phyloP scores from a whole-genome alignment of 2,888 invertebrate genomes.

The Nemapogon koenigi region DNA sequence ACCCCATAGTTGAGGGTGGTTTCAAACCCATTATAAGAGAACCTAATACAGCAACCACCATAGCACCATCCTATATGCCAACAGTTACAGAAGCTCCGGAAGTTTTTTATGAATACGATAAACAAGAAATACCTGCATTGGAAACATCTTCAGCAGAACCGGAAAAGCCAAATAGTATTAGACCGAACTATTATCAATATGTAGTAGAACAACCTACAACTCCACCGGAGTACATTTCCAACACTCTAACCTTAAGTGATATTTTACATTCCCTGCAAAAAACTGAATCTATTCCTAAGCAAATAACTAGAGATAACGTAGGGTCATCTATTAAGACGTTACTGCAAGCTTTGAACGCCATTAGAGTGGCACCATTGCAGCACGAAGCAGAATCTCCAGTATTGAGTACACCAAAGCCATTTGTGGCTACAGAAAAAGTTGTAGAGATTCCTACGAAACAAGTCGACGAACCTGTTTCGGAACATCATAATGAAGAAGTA shows the following conservation, averaged over 20 bases:
- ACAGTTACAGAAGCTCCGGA: slow-evolving; percentile 20
- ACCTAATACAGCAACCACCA: slow-evolving; percentile 25
- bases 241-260: slow-evolving; percentile 41
- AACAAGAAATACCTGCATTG: slow-evolving; percentile 22
- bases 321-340: slow-evolving; percentile 80
- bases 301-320: slow-evolving; percentile 77
- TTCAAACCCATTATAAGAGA: slow-evolving; percentile 38
- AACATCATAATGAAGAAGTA: slow-evolving; percentile 20
- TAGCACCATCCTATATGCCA: slow-evolving; percentile 26
- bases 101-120: slow-evolving; percentile 23
- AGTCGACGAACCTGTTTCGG: slow-evolving; percentile 26
- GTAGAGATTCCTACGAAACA: slow-evolving; percentile 26
- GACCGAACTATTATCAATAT: slow-evolving; percentile 38
- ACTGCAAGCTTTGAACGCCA: slow-evolving; percentile 74
- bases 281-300: slow-evolving; percentile 77
- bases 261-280: slow-evolving; percentile 76
- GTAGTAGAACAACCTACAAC: slow-evolving; percentile 29
- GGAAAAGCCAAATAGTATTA: slow-evolving; percentile 18
- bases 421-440: slow-evolving; percentile 25
- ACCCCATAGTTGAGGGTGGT: slow-evolving; percentile 41
- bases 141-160: slow-evolving; percentile 23
- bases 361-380: slow-evolving; percentile 57
- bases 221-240: slow-evolving; percentile 18
- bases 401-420: slow-evolving; percentile 44
- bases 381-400: slow-evolving; percentile 37